These are phyloP conservation scores for Mus musculus DNA, from an alignment of 2,113 vertebrate genomes.

Conservation along the genomic window GRCm39 chr5:150114501-150115000, in stretches of 20 bases:
- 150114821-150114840: background rate
- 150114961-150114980: background rate
- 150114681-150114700: background rate
- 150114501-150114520: background rate
- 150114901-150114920: background rate
- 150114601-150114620: background rate
- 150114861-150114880: background rate
- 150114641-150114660: background rate
- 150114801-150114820: background rate
- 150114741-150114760: no score
- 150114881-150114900: background rate
- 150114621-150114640: background rate
- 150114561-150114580: background rate
- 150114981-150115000: background rate
- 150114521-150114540: background rate
- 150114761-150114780: background rate
- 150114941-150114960: background rate
- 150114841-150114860: background rate
- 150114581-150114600: background rate
- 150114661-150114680: background rate
- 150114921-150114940: background rate
- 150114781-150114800: background rate
- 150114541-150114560: background rate
- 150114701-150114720: background rate
- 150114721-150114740: background rate